Evolutionary conservation across 1,140 invertebrate genomes (phyloP).

Genomic region (Drosophila paulistorum): DNA sequence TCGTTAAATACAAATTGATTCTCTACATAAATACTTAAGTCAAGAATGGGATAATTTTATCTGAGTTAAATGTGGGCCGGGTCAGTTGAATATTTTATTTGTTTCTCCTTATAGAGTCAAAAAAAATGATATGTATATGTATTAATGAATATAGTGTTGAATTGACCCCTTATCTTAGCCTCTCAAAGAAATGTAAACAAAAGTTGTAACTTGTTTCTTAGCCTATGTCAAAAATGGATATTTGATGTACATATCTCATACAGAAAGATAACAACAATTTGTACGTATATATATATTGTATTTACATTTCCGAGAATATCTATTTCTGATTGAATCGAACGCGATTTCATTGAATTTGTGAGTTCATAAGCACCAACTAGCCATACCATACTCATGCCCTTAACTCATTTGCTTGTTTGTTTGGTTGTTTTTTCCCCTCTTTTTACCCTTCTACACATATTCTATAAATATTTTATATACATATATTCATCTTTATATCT

Average conservation of each 20-base stretch:
- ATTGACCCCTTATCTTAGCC: too few relatives aligned
- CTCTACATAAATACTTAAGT: background rate
- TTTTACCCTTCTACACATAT: conserved; percentile 60
- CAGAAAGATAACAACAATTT: background rate
- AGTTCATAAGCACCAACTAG: conserved; percentile 16
- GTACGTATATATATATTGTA: background rate
- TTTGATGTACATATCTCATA: background rate
- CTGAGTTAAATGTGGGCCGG: background rate
- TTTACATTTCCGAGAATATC: background rate
- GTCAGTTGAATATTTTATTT: background rate
- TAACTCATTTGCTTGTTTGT: conserved; percentile 11
- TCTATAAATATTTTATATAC: conserved; percentile 66
- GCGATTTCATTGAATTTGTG: conserved; percentile 1
- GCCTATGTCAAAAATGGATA: background rate
- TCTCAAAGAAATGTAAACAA: too few relatives aligned
- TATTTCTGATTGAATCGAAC: conserved; percentile 1
- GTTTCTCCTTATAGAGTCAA: background rate
- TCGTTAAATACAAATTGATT: conserved; percentile 51
- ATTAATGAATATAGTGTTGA: background rate
- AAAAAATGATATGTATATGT: background rate
- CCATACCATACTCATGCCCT: conserved; percentile 27
- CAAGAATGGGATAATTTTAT: background rate
- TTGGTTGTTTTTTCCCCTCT: background rate
- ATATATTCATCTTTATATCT: conserved; percentile 17
- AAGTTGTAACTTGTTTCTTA: background rate